Base-by-base conservation (phyloP, 2,113 vertebrate genomes). In the Pterocles gutturalis region DNA sequence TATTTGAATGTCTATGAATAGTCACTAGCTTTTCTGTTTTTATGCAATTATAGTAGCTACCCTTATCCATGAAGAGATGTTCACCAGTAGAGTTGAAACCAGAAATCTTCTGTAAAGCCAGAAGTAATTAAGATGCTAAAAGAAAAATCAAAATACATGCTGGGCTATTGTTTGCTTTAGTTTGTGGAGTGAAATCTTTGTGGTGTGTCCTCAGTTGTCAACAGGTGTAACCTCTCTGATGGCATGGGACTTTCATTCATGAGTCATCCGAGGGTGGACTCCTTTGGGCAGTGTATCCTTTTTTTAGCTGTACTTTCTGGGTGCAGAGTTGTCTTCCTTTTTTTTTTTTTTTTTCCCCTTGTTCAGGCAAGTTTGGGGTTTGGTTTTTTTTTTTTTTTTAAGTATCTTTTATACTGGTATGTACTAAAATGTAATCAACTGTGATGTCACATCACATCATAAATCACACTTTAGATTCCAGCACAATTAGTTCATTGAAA, bases 191-290 rank as follows among this genome's bases (percentile, higher is more conserved):
- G 36, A 48, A 61, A 41, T 11, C 7, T 66, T 69, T 65, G 41
- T 0, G 0, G 2, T 4, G 0, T 9, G 16, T 29, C 60, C 9
- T 65, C 3, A 1, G 11, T 3, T 66, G 25, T 60, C 43, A 48
- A 8, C 0, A 8, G 25, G 14, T 16, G 14, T n/a, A 38, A 71
- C 3, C 19, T 19, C 34, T 41, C 25, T 34, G 12, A 4, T 60
- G 29, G n/a, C 11, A 1, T 3, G 64, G 66, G 58, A 45, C 25
- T 83, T 70, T 41, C 41, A 17, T 19, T n/a, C 28, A 3, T 33
- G 33, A 31, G 18, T 45, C 24, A 31, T 5, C 28, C 29, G 16
- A 25, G 41, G 14, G 1, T 57, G 20, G 21, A 25, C 12, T 79
- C 7, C 9, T n/a, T 38, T 7, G 9, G 51, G 45, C 29, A 79